Conservation (phyloP, 2,888 invertebrate species). For the Pelosia muscerda region DNA sequence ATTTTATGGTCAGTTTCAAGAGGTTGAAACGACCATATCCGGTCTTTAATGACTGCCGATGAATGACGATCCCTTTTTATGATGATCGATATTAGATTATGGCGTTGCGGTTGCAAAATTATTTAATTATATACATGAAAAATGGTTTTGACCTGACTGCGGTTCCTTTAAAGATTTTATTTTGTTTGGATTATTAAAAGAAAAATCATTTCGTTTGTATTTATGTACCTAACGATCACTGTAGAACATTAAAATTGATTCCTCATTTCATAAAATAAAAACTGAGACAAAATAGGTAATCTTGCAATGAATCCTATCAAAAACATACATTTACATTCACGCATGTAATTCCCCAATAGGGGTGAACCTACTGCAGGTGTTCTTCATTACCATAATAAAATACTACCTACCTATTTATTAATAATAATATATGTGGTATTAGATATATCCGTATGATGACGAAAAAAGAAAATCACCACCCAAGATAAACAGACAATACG, state of each 20-base stretch:
- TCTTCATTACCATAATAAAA: too few species aligned
- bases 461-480: too few species aligned
- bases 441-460: too few species aligned
- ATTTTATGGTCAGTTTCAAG: slow-evolving; percentile 53
- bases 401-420: too few species aligned
- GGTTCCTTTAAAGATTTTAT: slow-evolving; percentile 12
- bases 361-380: too few species aligned
- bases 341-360: too few species aligned
- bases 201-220: neutral
- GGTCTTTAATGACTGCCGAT: slow-evolving; percentile 45
- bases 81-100: slow-evolving; percentile 39
- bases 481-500: too few species aligned
- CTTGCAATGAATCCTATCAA: neutral
- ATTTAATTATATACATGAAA: slow-evolving; percentile 38
- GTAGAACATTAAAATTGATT: neutral
- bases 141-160: slow-evolving; percentile 9
- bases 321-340: too few species aligned
- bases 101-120: slow-evolving; percentile 46
- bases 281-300: neutral
- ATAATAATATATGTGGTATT: too few species aligned
- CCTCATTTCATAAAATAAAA: neutral
- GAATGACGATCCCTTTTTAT: slow-evolving; percentile 44
- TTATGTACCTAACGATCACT: neutral
- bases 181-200: slow-evolving; percentile 13
- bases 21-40: slow-evolving; percentile 54